Evolutionary conservation across 2,888 invertebrate species (phyloP).

Genomic region (Luffia ferchaultella): DNA sequence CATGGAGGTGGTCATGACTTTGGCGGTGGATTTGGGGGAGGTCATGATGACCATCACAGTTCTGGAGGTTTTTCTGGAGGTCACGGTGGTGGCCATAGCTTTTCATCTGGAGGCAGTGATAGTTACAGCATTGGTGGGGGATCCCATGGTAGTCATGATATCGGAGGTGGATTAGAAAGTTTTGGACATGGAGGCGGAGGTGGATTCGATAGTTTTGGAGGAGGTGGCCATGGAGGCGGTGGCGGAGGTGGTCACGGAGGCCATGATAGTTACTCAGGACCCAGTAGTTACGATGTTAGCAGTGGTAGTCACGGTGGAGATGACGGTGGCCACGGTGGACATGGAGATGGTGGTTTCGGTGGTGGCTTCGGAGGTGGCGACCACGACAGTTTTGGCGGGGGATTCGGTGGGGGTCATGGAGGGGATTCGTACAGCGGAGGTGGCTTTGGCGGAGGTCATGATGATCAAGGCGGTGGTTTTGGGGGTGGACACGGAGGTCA

Average conservation of each 20-base stretch:
- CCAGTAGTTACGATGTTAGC: constrained; percentile 17
- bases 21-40: constrained; percentile 19
- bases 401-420: constrained; percentile 17
- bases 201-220: constrained; percentile 16
- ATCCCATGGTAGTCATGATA: constrained; percentile 25
- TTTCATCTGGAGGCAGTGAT: constrained; percentile 18
- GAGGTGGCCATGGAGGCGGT: constrained; percentile 14
- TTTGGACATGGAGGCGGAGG: constrained; percentile 18
- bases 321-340: constrained; percentile 17
- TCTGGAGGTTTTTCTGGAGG: constrained; percentile 14
- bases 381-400: constrained; percentile 11
- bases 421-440: constrained; percentile 19
- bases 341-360: constrained; percentile 19
- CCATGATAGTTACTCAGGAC: constrained; percentile 12
- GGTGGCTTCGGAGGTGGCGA: constrained; percentile 21
- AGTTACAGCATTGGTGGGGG: constrained; percentile 21
- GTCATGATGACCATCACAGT: constrained; percentile 13
- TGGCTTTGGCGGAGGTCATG: constrained; percentile 17
- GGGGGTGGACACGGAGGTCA: constrained; percentile 29
- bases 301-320: too few relatives aligned
- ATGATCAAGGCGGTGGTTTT: constrained; percentile 18
- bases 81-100: constrained; percentile 18
- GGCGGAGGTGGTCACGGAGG: constrained; percentile 17
- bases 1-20: constrained; percentile 20
- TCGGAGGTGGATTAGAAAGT: constrained; percentile 14